Percentiles rank a stretch among this genome's conserved stretches.
phyloP scores from a whole-genome alignment of 1,140 invertebrate genomes.

The Lucilia cuprina region DNA sequence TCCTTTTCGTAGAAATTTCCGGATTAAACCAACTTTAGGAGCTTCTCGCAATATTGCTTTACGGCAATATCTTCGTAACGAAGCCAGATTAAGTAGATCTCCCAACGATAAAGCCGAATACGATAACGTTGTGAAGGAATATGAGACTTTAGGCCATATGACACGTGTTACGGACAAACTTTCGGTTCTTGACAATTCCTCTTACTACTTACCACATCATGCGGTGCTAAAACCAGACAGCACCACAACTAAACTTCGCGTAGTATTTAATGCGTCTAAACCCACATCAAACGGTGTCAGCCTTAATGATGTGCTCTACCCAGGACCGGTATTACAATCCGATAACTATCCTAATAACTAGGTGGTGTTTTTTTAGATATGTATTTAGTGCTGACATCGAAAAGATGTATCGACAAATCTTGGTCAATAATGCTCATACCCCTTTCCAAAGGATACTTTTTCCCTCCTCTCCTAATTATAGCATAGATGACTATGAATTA shows the following conservation, averaged over 20 bases:
- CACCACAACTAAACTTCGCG: too few species aligned
- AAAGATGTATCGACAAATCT: conserved; percentile 8
- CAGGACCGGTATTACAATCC: neutral
- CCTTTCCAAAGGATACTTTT: neutral
- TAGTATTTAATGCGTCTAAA: neutral
- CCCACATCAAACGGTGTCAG: neutral
- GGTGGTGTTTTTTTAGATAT: too few species aligned
- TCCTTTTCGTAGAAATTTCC: neutral
- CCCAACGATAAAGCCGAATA: neutral
- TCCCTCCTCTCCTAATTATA: neutral
- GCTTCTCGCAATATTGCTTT: neutral
- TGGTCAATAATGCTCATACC: neutral
- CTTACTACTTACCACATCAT: conserved; percentile 11
- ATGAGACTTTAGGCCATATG: neutral
- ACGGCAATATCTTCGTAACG: neutral
- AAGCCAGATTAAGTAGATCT: neutral
- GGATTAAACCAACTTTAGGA: neutral
- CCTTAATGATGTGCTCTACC: too few species aligned
- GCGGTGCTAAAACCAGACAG: too few species aligned
- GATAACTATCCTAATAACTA: neutral
- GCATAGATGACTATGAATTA: neutral
- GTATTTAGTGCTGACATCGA: conserved; percentile 1
- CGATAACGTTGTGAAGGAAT: neutral
- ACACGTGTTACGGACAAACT: neutral
- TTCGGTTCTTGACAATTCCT: neutral